Conservation (phyloP, 2,113 vertebrate species). For the Hiodon tergisus region DNA sequence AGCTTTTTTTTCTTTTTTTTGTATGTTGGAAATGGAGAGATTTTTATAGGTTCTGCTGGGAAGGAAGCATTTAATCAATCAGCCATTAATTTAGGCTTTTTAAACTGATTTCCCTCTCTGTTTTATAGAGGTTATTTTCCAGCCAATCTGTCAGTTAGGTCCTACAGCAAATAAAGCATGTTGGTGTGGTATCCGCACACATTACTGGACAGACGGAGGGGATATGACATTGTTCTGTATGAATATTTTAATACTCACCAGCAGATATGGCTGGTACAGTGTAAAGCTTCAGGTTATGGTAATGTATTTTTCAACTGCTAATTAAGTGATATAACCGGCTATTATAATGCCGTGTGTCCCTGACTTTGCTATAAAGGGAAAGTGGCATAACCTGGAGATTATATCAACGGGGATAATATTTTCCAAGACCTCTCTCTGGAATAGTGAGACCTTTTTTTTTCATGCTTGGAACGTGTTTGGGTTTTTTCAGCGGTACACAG, state of each 20-base stretch:
- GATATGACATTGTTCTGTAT: background rate
- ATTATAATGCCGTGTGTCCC: background rate
- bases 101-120: background rate
- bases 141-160: background rate
- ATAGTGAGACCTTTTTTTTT: too few species aligned
- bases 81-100: background rate
- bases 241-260: background rate
- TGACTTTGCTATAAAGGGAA: too few species aligned
- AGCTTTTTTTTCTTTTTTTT: background rate
- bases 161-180: background rate
- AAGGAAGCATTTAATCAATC: background rate
- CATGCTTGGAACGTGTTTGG: too few species aligned
- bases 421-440: too few species aligned
- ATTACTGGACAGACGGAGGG: background rate
- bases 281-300: background rate
- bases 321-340: background rate
- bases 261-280: too few species aligned
- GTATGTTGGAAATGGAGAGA: background rate
- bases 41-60: background rate
- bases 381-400: too few species aligned
- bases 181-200: background rate
- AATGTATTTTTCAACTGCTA: background rate
- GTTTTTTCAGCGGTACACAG: too few species aligned
- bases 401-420: too few species aligned
- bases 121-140: background rate